A percentile compares a stretch with the other conserved stretches of the same genome.
Evolutionary conservation across 2,113 vertebrate genomes (phyloP).

Genomic region (Setophaga coronata): DNA sequence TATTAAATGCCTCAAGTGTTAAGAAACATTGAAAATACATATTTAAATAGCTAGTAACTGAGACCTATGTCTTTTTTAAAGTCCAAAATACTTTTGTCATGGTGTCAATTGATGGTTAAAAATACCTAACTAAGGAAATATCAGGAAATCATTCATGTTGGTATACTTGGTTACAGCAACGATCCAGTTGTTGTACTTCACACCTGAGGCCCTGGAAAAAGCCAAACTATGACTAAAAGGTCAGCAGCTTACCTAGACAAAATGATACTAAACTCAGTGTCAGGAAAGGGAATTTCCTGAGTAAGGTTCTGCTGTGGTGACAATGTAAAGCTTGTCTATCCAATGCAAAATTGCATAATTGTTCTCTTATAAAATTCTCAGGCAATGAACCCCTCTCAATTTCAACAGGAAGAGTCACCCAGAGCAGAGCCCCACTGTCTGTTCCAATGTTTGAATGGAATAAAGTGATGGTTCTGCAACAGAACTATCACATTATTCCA

Average conservation of each 20-base stretch:
- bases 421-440: neutral
- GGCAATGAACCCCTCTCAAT: neutral
- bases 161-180: neutral
- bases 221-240: neutral
- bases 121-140: neutral
- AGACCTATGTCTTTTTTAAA: neutral
- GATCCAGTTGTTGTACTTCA: neutral
- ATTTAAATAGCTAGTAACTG: neutral
- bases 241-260: neutral
- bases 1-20: neutral
- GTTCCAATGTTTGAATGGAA: neutral
- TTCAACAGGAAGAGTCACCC: neutral
- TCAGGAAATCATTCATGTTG: neutral
- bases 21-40: neutral
- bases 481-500: too few relatives aligned
- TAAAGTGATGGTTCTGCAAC: neutral
- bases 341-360: neutral
- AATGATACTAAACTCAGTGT: neutral
- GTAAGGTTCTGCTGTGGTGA: neutral
- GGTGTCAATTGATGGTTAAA: neutral
- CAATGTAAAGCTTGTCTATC: neutral
- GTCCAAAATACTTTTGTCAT: neutral
- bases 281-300: neutral
- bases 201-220: neutral
- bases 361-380: neutral